Conservation (phyloP, 2,888 invertebrate genomes). For the Polyommatus iphigenia region DNA sequence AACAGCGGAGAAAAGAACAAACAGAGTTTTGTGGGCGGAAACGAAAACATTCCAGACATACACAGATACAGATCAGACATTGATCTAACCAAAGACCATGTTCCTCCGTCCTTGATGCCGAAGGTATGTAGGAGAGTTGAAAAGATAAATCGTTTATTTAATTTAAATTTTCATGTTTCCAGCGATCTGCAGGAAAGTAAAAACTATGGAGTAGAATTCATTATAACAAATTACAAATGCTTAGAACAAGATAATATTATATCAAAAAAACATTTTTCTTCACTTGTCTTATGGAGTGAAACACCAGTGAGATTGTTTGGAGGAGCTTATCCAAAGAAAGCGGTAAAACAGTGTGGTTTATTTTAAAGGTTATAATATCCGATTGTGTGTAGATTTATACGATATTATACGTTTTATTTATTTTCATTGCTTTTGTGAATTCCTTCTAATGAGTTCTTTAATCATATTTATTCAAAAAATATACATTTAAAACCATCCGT, state of each 20-base stretch:
- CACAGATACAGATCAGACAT: slow-evolving; percentile 60
- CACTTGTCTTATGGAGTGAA: slow-evolving; percentile 83
- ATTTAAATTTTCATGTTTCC: background rate
- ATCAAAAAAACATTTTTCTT: slow-evolving; percentile 51
- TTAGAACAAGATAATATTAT: slow-evolving; percentile 61
- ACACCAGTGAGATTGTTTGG: slow-evolving; percentile 85
- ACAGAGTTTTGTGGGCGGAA: slow-evolving; percentile 62
- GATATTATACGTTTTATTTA: background rate
- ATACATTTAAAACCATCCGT: no score
- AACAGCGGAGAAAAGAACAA: slow-evolving; percentile 54
- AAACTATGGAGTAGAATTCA: slow-evolving; percentile 56
- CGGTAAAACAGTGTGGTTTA: slow-evolving; percentile 80
- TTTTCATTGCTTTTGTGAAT: background rate
- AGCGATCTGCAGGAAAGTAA: background rate
- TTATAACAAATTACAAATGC: slow-evolving; percentile 66
- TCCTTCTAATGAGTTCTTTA: no score
- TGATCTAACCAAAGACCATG: slow-evolving; percentile 47
- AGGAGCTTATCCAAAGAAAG: slow-evolving; percentile 82
- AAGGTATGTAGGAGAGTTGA: slow-evolving; percentile 65
- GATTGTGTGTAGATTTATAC: background rate
- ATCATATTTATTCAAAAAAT: no score
- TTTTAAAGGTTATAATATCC: slow-evolving; percentile 54
- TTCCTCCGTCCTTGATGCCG: slow-evolving; percentile 56
- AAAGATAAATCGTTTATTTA: slow-evolving; percentile 49
- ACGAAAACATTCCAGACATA: slow-evolving; percentile 64